These are phyloP conservation scores for Drosophila novamexicana DNA, from an alignment of 1,140 invertebrate genomes.

Conservation along the genomic window DNA sequence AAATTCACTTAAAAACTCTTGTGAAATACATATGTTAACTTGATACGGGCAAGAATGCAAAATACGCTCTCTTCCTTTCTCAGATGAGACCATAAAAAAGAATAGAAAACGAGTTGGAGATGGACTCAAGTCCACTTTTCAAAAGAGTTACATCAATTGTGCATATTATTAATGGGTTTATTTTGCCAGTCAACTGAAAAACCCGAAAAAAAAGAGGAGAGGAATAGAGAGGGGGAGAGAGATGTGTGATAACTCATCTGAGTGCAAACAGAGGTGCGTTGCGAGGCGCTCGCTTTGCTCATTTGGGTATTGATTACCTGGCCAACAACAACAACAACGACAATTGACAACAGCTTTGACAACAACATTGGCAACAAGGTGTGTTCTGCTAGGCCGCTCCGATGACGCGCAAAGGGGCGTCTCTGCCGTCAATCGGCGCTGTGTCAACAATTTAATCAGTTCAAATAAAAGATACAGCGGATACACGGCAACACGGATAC, in stretches of 20 bases:
- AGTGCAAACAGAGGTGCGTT: conserved; percentile 39
- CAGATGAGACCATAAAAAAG: too few relatives aligned
- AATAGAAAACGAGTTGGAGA: too few relatives aligned
- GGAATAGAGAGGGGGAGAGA: background rate
- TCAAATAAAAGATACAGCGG: conserved; percentile 71
- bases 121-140: too few relatives aligned
- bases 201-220: background rate
- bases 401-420: background rate
- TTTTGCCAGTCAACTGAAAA: background rate
- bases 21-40: too few relatives aligned
- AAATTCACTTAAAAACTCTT: too few relatives aligned
- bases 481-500: conserved; percentile 22
- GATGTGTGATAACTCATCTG: conserved; percentile 42
- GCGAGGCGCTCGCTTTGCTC: conserved; percentile 3
- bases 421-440: conserved; percentile 42
- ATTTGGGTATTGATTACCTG: conserved; percentile 60
- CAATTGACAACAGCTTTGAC: too few relatives aligned
- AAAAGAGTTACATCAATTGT: too few relatives aligned
- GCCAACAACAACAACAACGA: conserved; percentile 17
- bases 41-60: too few relatives aligned
- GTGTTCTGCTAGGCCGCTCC: conserved; percentile 32
- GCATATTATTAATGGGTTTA: too few relatives aligned
- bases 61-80: too few relatives aligned
- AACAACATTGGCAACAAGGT: conserved; percentile 59
- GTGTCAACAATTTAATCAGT: conserved; percentile 79